Conservation (phyloP, 2,113 vertebrate species). For the Periophthalmus modestus region DNA sequence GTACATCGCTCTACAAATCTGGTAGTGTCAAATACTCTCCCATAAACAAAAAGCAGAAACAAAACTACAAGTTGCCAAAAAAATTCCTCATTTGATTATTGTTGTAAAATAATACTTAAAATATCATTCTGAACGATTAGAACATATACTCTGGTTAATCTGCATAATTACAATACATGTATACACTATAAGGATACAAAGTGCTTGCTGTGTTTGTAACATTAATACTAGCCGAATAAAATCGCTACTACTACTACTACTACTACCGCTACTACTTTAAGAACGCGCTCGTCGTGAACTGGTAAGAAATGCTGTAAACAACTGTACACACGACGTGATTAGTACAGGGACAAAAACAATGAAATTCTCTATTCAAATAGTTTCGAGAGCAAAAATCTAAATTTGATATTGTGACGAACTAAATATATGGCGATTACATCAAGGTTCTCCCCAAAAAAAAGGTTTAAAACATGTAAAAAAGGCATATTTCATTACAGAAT, state of each 20-base stretch:
- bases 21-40: slow-evolving; percentile 61
- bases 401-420: no score
- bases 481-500: no score
- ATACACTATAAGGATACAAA: slow-evolving; percentile 51
- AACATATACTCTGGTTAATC: slow-evolving; percentile 47
- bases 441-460: no score
- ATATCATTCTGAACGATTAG: slow-evolving; percentile 41
- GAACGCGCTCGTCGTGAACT: slow-evolving; percentile 34
- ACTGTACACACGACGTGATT: slow-evolving; percentile 30
- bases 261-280: slow-evolving; percentile 37
- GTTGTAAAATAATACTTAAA: slow-evolving; percentile 40
- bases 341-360: background rate
- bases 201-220: slow-evolving; percentile 66
- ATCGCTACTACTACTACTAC: no score
- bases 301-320: slow-evolving; percentile 50
- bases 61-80: slow-evolving; percentile 44
- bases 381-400: background rate
- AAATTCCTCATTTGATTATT: slow-evolving; percentile 46
- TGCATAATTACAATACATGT: slow-evolving; percentile 41
- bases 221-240: slow-evolving; percentile 37
- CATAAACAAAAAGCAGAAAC: slow-evolving; percentile 34
- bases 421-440: no score
- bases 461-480: no score
- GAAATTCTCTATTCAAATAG: background rate
- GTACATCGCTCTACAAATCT: slow-evolving; percentile 56